phyloP scores from a whole-genome alignment of 1,140 invertebrate genomes.

The Camponotus pennsylvanicus region DNA sequence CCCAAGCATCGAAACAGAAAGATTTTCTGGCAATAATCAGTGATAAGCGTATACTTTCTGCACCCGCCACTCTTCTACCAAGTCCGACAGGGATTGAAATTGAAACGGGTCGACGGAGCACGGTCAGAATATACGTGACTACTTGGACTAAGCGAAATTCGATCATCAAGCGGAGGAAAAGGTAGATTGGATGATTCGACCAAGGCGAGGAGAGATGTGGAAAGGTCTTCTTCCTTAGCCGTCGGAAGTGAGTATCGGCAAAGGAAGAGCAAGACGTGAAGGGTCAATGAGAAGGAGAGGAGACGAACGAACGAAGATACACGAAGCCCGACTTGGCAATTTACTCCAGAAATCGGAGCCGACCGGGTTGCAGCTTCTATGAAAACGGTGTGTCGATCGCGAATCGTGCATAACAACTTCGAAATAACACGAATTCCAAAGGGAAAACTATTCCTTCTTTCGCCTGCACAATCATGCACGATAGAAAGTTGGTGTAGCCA shows the following conservation, averaged over 20 bases:
- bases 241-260: constrained; percentile 7
- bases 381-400: constrained; percentile 39
- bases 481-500: neutral
- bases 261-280: constrained; percentile 19
- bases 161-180: constrained; percentile 77
- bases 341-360: constrained; percentile 52
- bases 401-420: constrained; percentile 23
- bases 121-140: constrained; percentile 53
- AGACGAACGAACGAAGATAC: neutral
- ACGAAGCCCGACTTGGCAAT: constrained; percentile 23
- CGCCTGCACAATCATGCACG: neutral
- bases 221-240: neutral
- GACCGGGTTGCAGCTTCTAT: constrained; percentile 18
- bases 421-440: constrained; percentile 33
- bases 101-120: constrained; percentile 68
- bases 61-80: neutral
- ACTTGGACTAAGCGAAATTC: constrained; percentile 79
- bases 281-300: neutral
- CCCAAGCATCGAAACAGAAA: constrained; percentile 8
- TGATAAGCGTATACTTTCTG: constrained; percentile 37
- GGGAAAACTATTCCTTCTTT: neutral
- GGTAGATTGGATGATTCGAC: constrained; percentile 76
- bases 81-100: constrained; percentile 65
- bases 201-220: neutral
- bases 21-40: constrained; percentile 24